phyloP scores from a whole-genome alignment of 1,140 invertebrate genomes.

The Rhopalosiphum padi region DNA sequence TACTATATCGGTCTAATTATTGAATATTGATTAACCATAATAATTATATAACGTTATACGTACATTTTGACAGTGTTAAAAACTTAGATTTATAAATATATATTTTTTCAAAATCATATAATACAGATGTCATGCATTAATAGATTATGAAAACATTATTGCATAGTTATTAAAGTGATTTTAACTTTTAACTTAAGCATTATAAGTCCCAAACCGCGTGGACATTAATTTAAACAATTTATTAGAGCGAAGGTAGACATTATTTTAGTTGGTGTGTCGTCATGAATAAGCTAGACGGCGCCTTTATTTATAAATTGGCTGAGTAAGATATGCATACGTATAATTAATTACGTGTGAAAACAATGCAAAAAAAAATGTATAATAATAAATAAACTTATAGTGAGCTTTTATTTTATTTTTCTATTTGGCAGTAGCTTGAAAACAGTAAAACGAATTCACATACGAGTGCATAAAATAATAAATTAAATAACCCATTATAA shows the following conservation, averaged over 20 bases:
- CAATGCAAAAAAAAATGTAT: not conserved
- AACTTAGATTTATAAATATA: not conserved
- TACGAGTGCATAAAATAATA: not conserved
- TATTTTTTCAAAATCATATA: not conserved
- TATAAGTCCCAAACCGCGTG: conserved; percentile 16
- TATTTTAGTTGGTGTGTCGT: not conserved
- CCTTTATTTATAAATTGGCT: conserved; percentile 33
- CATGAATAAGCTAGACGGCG: not conserved
- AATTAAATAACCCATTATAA: not conserved
- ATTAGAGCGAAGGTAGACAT: not conserved
- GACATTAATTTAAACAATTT: conserved; percentile 41
- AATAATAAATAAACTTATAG: not conserved
- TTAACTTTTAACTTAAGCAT: not conserved
- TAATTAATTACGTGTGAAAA: conserved; percentile 20
- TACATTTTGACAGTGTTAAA: not conserved
- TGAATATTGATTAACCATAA: not conserved
- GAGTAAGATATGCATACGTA: not conserved
- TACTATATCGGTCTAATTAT: not conserved
- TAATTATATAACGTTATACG: not conserved
- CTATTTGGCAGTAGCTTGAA: conserved; percentile 2
- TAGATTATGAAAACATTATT: not conserved
- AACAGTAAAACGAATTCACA: not conserved
- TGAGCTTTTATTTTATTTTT: not conserved
- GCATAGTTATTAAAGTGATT: not conserved
- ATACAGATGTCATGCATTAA: not conserved